Conservation (phyloP, 2,888 invertebrate genomes). For the Xestia xanthographa region DNA sequence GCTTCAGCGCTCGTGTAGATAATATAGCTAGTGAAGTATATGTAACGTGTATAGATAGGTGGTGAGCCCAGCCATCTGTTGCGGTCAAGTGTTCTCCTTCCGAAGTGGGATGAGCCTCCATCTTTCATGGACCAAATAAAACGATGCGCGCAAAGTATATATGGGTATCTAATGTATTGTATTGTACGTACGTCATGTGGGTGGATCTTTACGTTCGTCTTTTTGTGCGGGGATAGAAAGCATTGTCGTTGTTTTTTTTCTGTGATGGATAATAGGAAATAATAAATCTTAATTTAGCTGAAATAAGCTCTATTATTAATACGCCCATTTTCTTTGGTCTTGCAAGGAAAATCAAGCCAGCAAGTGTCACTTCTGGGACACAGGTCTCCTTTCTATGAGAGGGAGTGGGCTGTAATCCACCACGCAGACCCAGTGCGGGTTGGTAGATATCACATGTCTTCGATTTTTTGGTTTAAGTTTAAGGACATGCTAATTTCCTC, state of each 20-base stretch:
- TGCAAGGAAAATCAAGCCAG: no score
- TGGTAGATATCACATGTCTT: neutral
- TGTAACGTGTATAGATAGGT: constrained; percentile 67
- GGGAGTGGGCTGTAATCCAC: neutral
- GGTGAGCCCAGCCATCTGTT: constrained; percentile 83
- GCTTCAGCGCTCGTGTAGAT: constrained; percentile 25
- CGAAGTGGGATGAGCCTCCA: constrained; percentile 79
- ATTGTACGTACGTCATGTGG: constrained; percentile 62
- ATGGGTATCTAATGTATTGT: constrained; percentile 59
- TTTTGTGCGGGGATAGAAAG: constrained; percentile 55
- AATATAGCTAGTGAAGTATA: constrained; percentile 51
- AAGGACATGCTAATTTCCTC: neutral
- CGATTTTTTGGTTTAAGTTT: no score
- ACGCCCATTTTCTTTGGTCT: neutral
- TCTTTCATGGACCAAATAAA: constrained; percentile 83
- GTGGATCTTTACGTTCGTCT: constrained; percentile 52
- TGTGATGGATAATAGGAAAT: constrained; percentile 36
- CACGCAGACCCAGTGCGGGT: neutral
- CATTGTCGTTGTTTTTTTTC: constrained; percentile 49
- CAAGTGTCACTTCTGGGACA: no score
- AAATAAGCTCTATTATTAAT: constrained; percentile 16
- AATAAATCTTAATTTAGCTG: constrained; percentile 33
- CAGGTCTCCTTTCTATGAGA: no score
- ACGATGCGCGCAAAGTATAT: constrained; percentile 68
- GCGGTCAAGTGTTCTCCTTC: constrained; percentile 83